These are phyloP conservation scores for Nansenia antarctica DNA, from an alignment of 2,113 vertebrate genomes.

Conservation along the genomic window DNA sequence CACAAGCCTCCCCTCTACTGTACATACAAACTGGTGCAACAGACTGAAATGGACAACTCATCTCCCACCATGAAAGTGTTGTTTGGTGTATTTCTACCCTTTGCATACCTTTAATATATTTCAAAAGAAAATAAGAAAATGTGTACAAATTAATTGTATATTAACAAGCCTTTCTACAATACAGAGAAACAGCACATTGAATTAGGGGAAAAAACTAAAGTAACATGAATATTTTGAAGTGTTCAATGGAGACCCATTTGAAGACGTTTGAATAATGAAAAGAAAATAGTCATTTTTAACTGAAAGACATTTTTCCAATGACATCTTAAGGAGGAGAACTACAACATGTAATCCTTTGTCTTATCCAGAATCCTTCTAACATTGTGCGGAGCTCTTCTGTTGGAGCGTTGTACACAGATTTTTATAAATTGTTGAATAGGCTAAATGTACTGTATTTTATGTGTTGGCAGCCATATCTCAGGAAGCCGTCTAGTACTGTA, in stretches of 20 bases:
- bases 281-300: background rate
- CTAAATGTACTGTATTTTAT: background rate
- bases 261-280: background rate
- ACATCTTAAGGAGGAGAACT: background rate
- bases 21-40: conserved; percentile 52
- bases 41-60: conserved; percentile 65
- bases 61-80: conserved; percentile 52
- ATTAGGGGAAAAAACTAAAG: background rate
- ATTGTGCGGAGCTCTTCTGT: too few relatives aligned
- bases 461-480: background rate
- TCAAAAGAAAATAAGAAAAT: too few relatives aligned
- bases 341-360: background rate
- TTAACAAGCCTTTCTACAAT: too few relatives aligned
- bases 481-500: conserved; percentile 13
- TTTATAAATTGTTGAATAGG: background rate
- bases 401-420: too few relatives aligned
- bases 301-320: background rate
- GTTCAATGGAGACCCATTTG: background rate
- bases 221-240: background rate
- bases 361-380: background rate
- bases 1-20: too few relatives aligned
- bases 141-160: too few relatives aligned
- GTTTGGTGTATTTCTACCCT: conserved; percentile 48
- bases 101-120: background rate
- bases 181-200: too few relatives aligned